Percentiles rank a stretch among this genome's conserved stretches.
Evolutionary conservation across 2,113 vertebrate genomes (phyloP).

Genomic region (Salvelinus namaycush): DNA sequence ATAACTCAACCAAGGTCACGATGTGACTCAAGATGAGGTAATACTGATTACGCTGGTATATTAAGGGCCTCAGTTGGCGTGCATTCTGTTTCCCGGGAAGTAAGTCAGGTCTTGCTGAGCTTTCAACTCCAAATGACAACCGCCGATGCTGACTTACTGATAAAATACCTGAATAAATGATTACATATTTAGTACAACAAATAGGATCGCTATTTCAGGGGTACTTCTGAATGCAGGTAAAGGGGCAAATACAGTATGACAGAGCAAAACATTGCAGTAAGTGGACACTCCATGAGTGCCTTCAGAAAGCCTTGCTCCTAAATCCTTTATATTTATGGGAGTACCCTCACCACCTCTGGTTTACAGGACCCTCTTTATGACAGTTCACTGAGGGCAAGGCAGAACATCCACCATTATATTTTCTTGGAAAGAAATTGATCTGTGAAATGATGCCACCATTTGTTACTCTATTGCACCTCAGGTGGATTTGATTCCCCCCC

Average conservation of each 20-base stretch:
- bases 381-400: constrained; percentile 55
- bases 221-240: constrained; percentile 17
- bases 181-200: not conserved
- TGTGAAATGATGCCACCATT: constrained; percentile 37
- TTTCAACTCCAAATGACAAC: constrained; percentile 17
- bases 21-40: constrained; percentile 48
- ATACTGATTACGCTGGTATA: constrained; percentile 34
- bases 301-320: constrained; percentile 51
- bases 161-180: constrained; percentile 1
- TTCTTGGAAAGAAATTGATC: constrained; percentile 39
- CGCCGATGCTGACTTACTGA: constrained; percentile 5
- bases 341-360: constrained; percentile 53
- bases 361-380: constrained; percentile 65
- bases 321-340: constrained; percentile 68
- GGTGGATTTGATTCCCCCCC: not conserved
- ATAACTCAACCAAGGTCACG: constrained; percentile 63
- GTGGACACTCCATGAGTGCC: constrained; percentile 47
- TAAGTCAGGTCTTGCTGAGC: constrained; percentile 33
- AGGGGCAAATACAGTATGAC: constrained; percentile 21
- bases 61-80: constrained; percentile 33
- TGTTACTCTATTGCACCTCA: not conserved
- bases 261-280: constrained; percentile 21
- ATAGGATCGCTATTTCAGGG: constrained; percentile 12
- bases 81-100: constrained; percentile 30
- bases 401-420: constrained; percentile 42